phyloP scores from a whole-genome alignment of 2,797 vertebrate species.

The Pseudotriccus pelzelni region DNA sequence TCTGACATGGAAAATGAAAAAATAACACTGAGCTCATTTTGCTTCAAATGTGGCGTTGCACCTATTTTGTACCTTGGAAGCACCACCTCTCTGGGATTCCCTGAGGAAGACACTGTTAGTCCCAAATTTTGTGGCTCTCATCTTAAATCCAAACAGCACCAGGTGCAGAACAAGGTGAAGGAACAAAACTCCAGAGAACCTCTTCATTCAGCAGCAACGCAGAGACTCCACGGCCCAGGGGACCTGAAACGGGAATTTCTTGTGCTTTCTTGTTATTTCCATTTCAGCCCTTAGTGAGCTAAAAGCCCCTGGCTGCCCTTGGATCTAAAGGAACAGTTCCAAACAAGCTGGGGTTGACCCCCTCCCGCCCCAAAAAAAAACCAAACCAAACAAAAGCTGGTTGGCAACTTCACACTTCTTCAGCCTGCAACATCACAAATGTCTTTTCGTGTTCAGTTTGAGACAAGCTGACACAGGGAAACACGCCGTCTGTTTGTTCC shows the following conservation, averaged over 20 bases:
- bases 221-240: fast-evolving
- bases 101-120: background rate
- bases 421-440: background rate
- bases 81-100: background rate
- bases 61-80: background rate
- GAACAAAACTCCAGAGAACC: fast-evolving
- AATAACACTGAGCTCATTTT: fast-evolving
- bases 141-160: background rate
- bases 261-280: background rate
- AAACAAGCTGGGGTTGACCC: fast-evolving
- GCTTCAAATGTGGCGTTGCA: fast-evolving
- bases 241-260: background rate
- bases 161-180: fast-evolving
- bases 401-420: fast-evolving
- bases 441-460: background rate
- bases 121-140: background rate
- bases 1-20: background rate
- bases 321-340: background rate
- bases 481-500: background rate
- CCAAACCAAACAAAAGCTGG: background rate
- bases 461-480: background rate
- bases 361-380: too few relatives aligned
- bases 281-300: background rate
- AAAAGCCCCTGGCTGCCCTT: background rate
- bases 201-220: fast-evolving